Base-by-base conservation (phyloP, 2,113 vertebrate species). In the Euleptes europaea region DNA sequence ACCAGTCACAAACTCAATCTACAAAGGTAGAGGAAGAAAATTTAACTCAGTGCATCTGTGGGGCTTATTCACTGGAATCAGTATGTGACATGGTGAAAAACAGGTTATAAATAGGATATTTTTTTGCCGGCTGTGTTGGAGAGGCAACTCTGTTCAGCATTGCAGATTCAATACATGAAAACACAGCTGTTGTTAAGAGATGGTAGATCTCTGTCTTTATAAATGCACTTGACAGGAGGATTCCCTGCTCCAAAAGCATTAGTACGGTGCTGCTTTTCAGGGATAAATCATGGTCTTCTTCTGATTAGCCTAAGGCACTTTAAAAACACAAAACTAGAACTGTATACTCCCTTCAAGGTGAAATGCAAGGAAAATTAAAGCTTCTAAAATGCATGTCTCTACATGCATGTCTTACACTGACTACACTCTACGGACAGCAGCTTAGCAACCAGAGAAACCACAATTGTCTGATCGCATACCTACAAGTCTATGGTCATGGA, bases 1-100 rank as follows among this genome's bases (percentile, higher is more conserved):
- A 88, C 98, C 98, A 0, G 98, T 99, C 90, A 99, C 98, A 95
- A 99, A 99, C 91, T 99, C 99, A 85, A 99, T 99, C 99, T 99
- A 89, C 69, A 89, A 86, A 84, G 60, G 10, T 7, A 88, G 1
- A 82, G 6, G 35, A 4, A 76, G 31, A 81, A n/a, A 82, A 72
- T 5, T 23, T 72, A 35, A 72, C 8, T 2, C 31, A 19, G n/a
- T 79, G 28, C 12, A 26, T 28, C 15, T 69, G 26, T 14, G n/a
- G 65, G 19, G 35, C 5, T 21, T 38, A 63, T 21, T 63, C 2
- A 70, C 42, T 79, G 31, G n/a, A 47, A 79, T 85, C 38, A 73
- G 35, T 26, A 28, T 63, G 26, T 23, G 66, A 65, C 51, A 38
- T 42, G 19, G 6, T 12, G 26, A 28, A 51, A 81, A 38, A 23